phyloP scores from a whole-genome alignment of 2,113 vertebrate species.

The Podocnemis expansa region DNA sequence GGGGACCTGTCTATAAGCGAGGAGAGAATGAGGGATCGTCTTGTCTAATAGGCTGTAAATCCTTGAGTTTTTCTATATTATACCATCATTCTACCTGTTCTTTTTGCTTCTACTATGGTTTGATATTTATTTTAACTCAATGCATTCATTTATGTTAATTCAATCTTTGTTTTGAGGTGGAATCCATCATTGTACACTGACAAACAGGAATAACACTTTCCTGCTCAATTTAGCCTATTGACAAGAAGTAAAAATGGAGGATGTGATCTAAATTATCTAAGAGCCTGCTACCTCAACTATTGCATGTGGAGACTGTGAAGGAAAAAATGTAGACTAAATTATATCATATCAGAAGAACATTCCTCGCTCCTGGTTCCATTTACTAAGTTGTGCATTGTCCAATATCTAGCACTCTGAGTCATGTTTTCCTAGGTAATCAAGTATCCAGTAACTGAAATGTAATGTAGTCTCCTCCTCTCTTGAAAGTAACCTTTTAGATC shows the following conservation, averaged over 20 bases:
- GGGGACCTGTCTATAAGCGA: too few species aligned
- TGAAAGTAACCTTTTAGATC: not conserved
- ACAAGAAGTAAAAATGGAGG: not conserved
- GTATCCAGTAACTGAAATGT: not conserved
- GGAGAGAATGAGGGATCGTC: too few species aligned
- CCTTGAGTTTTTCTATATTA: not conserved
- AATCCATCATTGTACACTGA: not conserved
- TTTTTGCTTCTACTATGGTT: not conserved
- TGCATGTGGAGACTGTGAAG: not conserved
- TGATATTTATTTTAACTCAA: not conserved
- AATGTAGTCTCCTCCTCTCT: not conserved
- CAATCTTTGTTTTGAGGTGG: not conserved
- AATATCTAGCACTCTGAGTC: not conserved
- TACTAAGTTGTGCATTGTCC: not conserved
- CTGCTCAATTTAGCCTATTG: not conserved
- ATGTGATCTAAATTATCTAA: not conserved
- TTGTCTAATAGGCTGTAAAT: too few species aligned
- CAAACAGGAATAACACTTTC: not conserved
- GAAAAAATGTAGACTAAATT: not conserved
- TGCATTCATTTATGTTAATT: not conserved
- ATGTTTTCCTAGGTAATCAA: not conserved
- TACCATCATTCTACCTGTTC: not conserved
- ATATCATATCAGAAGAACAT: not conserved
- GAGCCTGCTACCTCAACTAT: not conserved
- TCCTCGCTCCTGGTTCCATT: not conserved